Evolutionary conservation across 2,888 invertebrate genomes (phyloP).

Genomic region (Macaria notata): DNA sequence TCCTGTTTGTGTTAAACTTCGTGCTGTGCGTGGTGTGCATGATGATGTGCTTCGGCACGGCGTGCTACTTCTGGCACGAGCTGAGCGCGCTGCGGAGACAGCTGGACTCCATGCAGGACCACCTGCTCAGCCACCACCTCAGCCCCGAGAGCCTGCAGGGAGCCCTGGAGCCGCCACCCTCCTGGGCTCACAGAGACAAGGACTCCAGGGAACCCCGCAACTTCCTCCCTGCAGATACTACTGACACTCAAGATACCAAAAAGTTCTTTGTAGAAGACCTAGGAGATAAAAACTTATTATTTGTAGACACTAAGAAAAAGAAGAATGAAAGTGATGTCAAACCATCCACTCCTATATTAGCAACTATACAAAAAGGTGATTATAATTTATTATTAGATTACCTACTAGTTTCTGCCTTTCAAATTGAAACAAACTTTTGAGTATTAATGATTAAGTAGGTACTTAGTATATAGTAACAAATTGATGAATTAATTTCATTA

Average conservation of each 20-base stretch:
- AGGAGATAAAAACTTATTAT: constrained; percentile 62
- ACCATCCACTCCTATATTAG: constrained; percentile 33
- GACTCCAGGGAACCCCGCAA: constrained; percentile 44
- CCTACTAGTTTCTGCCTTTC: no score
- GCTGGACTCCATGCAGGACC: constrained; percentile 63
- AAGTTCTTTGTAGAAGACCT: constrained; percentile 67
- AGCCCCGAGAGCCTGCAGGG: constrained; percentile 55
- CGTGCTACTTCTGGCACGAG: constrained; percentile 74
- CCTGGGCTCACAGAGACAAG: constrained; percentile 36
- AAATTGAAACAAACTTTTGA: no score
- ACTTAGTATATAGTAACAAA: no score
- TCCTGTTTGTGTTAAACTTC: constrained; percentile 71
- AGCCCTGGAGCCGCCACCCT: constrained; percentile 50
- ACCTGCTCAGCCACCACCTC: constrained; percentile 55
- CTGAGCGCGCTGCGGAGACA: constrained; percentile 67
- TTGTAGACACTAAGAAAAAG: constrained; percentile 62
- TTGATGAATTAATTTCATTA: no score
- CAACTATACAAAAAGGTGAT: constrained; percentile 59
- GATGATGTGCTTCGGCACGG: constrained; percentile 64
- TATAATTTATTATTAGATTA: not conserved
- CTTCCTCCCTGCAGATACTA: constrained; percentile 41
- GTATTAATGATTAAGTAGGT: no score
- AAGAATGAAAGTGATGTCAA: constrained; percentile 50
- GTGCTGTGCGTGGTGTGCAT: constrained; percentile 68
- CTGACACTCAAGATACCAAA: constrained; percentile 46